Base-by-base conservation (phyloP, 2,797 vertebrate species). In the Spheniscus humboldti region DNA sequence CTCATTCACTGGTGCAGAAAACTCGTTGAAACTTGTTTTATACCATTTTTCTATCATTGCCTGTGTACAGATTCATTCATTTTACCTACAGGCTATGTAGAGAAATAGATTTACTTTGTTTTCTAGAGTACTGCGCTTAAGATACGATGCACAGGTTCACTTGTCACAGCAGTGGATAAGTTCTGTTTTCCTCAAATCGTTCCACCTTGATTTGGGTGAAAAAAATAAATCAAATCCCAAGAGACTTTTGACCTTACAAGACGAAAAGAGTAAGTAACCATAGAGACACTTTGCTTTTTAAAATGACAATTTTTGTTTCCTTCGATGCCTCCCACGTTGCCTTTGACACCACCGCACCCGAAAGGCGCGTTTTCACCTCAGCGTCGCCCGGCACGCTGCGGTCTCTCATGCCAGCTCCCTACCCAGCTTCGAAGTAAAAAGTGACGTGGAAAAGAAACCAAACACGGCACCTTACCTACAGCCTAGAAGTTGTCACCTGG, bases 391-490 rank as follows among this genome's bases (percentile, higher is more conserved):
- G 64, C 4, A 1, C 57, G 0, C 15, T 16, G 53, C 62, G 0
- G 2, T 11, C 33, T 41, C 84, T n/a, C 22, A 2, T 0, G 5
- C 45, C 62, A 16, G 69, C 69, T 78, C 53, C 60, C 81, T 25
- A 2, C 4, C 6, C 39, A 3, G 28, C 55, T n/a, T 16, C 52
- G 6, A 2, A 28, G 25, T 2, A 14, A 47, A 28, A 48, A 73
- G 31, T 3, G 77, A 33, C 9, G 11, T 2, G 60, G 33, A 14
- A 28, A 14, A 35, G 43, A 27, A 3, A 18, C 52, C 86, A 7
- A 72, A 19, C 68, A 10, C 95, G 89, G 76, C 87, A 35, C 92
- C 97, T 98, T 98, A 98, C 98, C 97, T 94, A 86, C 59, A 56
- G 88, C 92, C 88, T 86, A 59, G 90, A 35, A 63, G 88, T 8